phyloP scores from a whole-genome alignment of 2,113 vertebrate species.

The Protobothrops mucrosquamatus region DNA sequence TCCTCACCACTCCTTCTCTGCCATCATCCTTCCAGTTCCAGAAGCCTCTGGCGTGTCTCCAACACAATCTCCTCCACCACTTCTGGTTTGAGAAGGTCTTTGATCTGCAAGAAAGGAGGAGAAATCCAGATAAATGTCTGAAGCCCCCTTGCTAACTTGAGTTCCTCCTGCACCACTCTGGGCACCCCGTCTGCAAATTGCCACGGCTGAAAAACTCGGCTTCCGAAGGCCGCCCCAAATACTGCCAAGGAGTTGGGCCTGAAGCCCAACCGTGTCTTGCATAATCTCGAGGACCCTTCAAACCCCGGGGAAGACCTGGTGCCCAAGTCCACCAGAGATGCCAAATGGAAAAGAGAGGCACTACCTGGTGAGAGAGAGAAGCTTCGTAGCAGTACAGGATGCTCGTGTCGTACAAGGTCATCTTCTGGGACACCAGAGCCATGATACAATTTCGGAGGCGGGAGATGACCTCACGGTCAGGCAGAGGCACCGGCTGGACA shows the following conservation, averaged over 20 bases:
- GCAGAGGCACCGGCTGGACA: constrained; percentile 77
- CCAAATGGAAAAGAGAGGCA: too few species aligned
- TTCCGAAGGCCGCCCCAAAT: not conserved
- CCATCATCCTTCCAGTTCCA: constrained; percentile 84
- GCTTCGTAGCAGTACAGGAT: constrained; percentile 96
- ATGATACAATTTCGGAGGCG: constrained; percentile 91
- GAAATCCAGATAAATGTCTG: not conserved
- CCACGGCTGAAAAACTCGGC: too few species aligned
- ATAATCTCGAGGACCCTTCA: not conserved
- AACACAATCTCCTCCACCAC: constrained; percentile 90
- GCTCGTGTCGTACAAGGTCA: constrained; percentile 92
- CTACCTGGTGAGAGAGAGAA: constrained; percentile 88
- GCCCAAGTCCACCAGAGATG: not conserved
- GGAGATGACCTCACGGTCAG: constrained; percentile 94
- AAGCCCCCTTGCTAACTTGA: not conserved
- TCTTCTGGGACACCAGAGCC: constrained; percentile 81
- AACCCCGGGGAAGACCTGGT: too few species aligned
- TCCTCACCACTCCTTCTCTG: not conserved
- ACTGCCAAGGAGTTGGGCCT: not conserved
- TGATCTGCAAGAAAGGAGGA: constrained; percentile 77
- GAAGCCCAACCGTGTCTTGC: not conserved
- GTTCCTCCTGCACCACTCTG: not conserved
- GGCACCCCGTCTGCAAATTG: too few species aligned
- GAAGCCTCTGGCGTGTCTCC: constrained; percentile 86
- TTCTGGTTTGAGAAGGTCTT: constrained; percentile 93